Evolutionary conservation across 1,140 invertebrate genomes (phyloP).

Genomic region (Calephelis virginiensis): DNA sequence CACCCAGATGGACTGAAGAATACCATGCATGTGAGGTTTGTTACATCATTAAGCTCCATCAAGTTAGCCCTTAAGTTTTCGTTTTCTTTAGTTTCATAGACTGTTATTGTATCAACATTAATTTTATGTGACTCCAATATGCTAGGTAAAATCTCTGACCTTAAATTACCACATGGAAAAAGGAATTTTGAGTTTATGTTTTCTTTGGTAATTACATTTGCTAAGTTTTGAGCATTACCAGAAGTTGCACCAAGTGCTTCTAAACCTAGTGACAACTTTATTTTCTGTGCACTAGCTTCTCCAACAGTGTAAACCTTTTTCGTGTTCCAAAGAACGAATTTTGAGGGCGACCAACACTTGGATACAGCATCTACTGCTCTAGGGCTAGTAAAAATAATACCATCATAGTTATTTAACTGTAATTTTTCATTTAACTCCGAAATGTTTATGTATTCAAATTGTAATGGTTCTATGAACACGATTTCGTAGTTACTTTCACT

Average conservation of each 20-base stretch:
- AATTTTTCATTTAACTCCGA: slow-evolving; percentile 62
- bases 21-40: slow-evolving; percentile 71
- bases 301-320: slow-evolving; percentile 78
- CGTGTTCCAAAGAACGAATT: slow-evolving; percentile 72
- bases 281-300: slow-evolving; percentile 71
- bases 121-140: slow-evolving; percentile 63
- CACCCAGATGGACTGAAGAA: slow-evolving; percentile 80
- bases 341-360: slow-evolving; percentile 62
- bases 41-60: slow-evolving; percentile 47
- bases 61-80: slow-evolving; percentile 70
- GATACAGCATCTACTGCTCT: slow-evolving; percentile 75
- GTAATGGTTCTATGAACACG: slow-evolving; percentile 77
- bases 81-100: slow-evolving; percentile 78
- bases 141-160: slow-evolving; percentile 72
- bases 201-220: slow-evolving; percentile 69
- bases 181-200: slow-evolving; percentile 64
- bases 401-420: slow-evolving; percentile 66
- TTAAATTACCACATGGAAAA: slow-evolving; percentile 77
- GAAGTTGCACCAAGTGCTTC: slow-evolving; percentile 72
- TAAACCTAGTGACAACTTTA: slow-evolving; percentile 64
- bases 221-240: slow-evolving; percentile 76
- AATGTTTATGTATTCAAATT: slow-evolving; percentile 71
- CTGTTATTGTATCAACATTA: slow-evolving; percentile 70
- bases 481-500: slow-evolving; percentile 66
- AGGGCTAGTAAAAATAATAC: slow-evolving; percentile 78